Percentiles rank a stretch among this genome's conserved stretches.
These are phyloP conservation scores for Eupithecia insigniata DNA, from an alignment of 2,888 invertebrate genomes.

Conservation along the genomic window DNA sequence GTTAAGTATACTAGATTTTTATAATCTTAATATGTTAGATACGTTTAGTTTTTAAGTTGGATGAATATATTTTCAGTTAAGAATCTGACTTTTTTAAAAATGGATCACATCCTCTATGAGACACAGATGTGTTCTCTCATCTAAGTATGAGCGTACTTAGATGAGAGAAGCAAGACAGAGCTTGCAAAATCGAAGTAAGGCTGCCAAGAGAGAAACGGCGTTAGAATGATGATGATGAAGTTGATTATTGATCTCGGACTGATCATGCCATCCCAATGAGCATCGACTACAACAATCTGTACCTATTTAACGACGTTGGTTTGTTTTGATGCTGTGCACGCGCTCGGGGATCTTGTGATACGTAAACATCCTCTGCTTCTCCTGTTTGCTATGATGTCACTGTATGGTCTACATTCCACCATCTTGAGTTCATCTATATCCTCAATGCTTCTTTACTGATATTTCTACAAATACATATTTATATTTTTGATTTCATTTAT, in stretches of 20 bases:
- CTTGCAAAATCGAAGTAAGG: not conserved
- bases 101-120: no score
- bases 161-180: not conserved
- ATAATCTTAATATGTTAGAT: not conserved
- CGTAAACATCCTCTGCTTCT: conserved; percentile 37
- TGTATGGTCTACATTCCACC: conserved; percentile 2
- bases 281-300: not conserved
- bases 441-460: not conserved
- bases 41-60: no score
- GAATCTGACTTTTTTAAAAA: no score
- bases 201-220: not conserved
- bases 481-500: not conserved
- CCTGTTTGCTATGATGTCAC: conserved; percentile 15
- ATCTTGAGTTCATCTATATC: not conserved
- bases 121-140: no score
- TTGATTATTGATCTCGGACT: not conserved
- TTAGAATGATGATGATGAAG: not conserved
- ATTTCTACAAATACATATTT: not conserved
- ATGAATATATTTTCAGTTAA: no score
- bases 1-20: not conserved
- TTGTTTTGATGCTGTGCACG: conserved; percentile 19
- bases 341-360: conserved; percentile 11
- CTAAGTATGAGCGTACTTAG: no score
- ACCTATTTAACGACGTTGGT: conserved; percentile 15
- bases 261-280: conserved; percentile 4